A percentile compares a stretch with the other conserved stretches of the same genome.
phyloP scores from a whole-genome alignment of 2,797 vertebrate genomes.

The Notamacropus eugenii region DNA sequence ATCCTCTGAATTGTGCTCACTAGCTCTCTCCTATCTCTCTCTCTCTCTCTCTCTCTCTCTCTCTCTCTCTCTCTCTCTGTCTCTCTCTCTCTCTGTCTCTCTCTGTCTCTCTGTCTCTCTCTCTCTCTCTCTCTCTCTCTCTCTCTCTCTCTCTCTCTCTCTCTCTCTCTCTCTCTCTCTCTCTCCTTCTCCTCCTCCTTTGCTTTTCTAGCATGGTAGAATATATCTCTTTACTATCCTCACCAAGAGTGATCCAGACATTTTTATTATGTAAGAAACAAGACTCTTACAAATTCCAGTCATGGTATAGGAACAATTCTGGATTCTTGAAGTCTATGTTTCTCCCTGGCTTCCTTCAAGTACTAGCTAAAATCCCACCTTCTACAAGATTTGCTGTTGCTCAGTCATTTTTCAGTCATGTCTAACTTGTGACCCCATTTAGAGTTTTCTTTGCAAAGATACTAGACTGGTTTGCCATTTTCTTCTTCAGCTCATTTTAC shows the following conservation, averaged over 20 bases:
- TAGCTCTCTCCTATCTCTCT: neutral
- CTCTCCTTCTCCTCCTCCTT: neutral
- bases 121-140: too few species aligned
- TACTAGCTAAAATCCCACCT: neutral
- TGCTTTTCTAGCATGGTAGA: neutral
- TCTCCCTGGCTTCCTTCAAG: neutral
- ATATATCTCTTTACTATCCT: neutral
- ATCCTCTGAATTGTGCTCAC: neutral
- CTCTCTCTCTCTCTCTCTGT: too few species aligned
- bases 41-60: too few species aligned
- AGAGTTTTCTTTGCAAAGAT: neutral
- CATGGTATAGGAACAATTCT: neutral
- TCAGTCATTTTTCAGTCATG: neutral
- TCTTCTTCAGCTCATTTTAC: neutral
- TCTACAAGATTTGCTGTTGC: neutral
- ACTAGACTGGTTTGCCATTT: neutral
- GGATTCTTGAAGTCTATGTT: neutral
- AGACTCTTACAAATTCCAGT: neutral
- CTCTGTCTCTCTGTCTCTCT: too few species aligned
- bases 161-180: too few species aligned
- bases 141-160: too few species aligned
- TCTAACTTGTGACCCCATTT: neutral
- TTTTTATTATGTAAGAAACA: neutral
- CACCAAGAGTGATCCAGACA: neutral
- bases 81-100: too few species aligned